Percentiles rank a stretch among this genome's conserved stretches.
These are phyloP conservation scores for Smithornis capensis DNA, from an alignment of 2,113 vertebrate species.

Conservation along the genomic window DNA sequence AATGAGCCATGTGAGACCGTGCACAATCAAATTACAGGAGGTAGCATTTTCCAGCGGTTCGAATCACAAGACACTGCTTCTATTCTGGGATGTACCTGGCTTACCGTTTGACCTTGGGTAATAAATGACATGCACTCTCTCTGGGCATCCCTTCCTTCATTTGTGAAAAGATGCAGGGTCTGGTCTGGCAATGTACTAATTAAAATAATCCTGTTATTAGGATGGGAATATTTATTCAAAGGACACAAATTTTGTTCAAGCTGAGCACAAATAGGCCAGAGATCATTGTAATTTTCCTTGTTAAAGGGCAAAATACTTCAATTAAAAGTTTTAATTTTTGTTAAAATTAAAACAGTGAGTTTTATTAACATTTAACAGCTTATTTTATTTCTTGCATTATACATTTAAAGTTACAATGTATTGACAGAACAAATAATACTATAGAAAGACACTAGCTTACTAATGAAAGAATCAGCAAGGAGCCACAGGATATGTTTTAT, in stretches of 20 bases:
- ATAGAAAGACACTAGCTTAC: not conserved
- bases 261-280: not conserved
- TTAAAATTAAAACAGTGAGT: not conserved
- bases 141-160: not conserved
- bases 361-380: not conserved
- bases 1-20: slow-evolving; percentile 34
- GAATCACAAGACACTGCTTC: slow-evolving; percentile 46
- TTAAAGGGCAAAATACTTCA: not conserved
- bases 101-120: slow-evolving; percentile 48
- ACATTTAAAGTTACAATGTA: not conserved
- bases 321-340: not conserved
- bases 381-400: not conserved
- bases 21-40: slow-evolving; percentile 64
- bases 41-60: slow-evolving; percentile 30
- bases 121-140: not conserved
- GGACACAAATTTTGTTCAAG: not conserved
- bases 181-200: not conserved
- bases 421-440: not conserved
- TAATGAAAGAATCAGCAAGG: not conserved
- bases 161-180: not conserved
- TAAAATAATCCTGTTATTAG: not conserved
- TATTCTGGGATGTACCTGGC: slow-evolving; percentile 55
- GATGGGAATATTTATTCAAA: not conserved
- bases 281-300: not conserved
- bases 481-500: not conserved